Percentiles rank a stretch among this genome's conserved stretches.
Evolutionary conservation across 2,113 vertebrate species (phyloP).

Genomic region (Manacus vitellinus): DNA sequence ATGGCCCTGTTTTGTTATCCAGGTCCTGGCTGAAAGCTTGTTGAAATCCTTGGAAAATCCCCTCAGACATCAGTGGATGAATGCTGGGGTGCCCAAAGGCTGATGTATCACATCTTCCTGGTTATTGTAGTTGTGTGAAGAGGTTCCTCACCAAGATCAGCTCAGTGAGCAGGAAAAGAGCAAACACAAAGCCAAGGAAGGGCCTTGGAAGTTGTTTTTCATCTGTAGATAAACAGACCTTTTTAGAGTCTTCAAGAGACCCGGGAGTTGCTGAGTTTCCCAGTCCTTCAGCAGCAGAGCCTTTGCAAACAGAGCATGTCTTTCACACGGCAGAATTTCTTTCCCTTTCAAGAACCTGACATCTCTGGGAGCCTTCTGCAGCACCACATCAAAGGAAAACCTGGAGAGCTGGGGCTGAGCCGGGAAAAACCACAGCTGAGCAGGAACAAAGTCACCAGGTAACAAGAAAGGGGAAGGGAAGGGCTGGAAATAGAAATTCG

Average conservation of each 20-base stretch:
- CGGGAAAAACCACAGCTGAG: neutral
- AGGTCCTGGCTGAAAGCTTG: neutral
- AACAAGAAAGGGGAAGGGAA: fast-evolving
- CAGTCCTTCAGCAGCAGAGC: neutral
- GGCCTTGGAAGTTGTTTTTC: neutral
- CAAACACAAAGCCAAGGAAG: neutral
- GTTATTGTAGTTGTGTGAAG: fast-evolving
- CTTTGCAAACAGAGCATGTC: neutral
- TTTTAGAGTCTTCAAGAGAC: fast-evolving
- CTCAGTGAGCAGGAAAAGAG: neutral
- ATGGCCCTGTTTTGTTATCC: neutral
- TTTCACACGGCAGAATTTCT: neutral
- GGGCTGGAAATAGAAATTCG: neutral
- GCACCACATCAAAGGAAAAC: neutral
- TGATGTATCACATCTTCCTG: fast-evolving
- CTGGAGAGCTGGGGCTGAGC: neutral
- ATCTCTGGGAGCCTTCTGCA: neutral
- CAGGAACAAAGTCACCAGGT: neutral
- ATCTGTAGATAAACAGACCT: fast-evolving
- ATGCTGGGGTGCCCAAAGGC: neutral
- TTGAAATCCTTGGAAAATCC: neutral
- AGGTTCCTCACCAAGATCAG: neutral
- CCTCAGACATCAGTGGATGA: neutral
- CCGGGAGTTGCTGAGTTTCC: fast-evolving
- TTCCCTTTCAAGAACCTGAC: neutral